Conservation (phyloP, 2,888 invertebrate species). For the Drosophila quinaria region DNA sequence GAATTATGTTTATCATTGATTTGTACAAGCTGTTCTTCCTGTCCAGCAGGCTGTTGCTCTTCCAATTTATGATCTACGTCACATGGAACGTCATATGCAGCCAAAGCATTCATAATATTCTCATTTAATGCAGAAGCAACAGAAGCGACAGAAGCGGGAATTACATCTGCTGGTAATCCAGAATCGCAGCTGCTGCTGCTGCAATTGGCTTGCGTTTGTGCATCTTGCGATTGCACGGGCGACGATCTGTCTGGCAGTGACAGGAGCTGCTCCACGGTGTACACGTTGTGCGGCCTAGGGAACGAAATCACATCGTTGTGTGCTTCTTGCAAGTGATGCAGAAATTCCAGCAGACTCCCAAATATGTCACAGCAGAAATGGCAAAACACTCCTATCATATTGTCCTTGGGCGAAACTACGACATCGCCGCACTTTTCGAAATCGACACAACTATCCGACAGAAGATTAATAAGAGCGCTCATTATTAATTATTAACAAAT, state of each 20-base stretch:
- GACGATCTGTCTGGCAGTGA: constrained; percentile 17
- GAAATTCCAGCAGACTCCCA: constrained; percentile 52
- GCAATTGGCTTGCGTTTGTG: not conserved
- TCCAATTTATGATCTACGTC: not conserved
- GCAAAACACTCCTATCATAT: constrained; percentile 63
- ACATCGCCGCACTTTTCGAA: constrained; percentile 76
- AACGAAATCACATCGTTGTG: constrained; percentile 64
- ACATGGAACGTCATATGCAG: constrained; percentile 24
- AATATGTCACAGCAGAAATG: constrained; percentile 61
- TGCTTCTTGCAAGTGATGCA: constrained; percentile 59
- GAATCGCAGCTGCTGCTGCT: constrained; percentile 28
- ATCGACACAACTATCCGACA: constrained; percentile 31
- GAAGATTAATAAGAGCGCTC: constrained; percentile 35
- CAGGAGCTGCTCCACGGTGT: constrained; percentile 68
- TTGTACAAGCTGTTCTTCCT: not conserved
- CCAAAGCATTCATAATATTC: constrained; percentile 12
- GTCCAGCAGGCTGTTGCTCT: not conserved
- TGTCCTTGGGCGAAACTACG: constrained; percentile 59
- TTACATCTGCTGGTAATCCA: constrained; percentile 5
- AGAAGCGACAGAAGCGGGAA: too few relatives aligned
- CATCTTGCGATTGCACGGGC: not conserved
- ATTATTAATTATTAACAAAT: constrained; percentile 33
- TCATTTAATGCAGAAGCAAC: not conserved
- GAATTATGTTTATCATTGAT: not conserved
- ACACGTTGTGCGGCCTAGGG: constrained; percentile 48